Evolutionary conservation across 2,888 invertebrate genomes (phyloP).

Genomic region (Melieria crassipennis): DNA sequence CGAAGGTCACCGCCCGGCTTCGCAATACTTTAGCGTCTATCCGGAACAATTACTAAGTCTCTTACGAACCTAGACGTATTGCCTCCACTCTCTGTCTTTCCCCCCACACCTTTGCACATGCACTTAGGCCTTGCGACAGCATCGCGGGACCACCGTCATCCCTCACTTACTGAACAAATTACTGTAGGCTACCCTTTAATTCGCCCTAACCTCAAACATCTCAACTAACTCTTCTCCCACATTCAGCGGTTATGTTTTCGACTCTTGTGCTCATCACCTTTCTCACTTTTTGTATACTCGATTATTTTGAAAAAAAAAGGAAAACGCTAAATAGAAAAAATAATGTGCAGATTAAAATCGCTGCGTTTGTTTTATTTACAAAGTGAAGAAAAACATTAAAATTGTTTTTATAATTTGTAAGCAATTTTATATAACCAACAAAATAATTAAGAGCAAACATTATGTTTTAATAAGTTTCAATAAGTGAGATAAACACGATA

Average conservation of each 20-base stretch:
- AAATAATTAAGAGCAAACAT: constrained; percentile 17
- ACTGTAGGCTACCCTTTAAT: not conserved
- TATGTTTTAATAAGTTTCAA: constrained; percentile 11
- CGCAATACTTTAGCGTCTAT: no score
- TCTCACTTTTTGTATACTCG: constrained; percentile 4
- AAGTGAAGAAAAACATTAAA: constrained; percentile 4
- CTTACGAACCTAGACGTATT: no score
- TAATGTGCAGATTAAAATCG: constrained; percentile 20
- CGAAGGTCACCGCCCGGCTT: no score
- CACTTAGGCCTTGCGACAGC: no score
- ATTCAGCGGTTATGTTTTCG: no score
- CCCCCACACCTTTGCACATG: no score
- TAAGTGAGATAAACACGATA: constrained; percentile 6
- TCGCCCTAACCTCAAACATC: not conserved
- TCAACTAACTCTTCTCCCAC: not conserved
- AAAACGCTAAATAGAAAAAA: not conserved
- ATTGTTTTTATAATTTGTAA: constrained; percentile 32
- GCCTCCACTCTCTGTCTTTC: no score
- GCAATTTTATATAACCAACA: constrained; percentile 36
- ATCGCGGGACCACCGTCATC: no score
- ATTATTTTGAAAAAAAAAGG: not conserved
- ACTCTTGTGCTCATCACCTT: not conserved
- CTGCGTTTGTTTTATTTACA: constrained; percentile 32
- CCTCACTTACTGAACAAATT: not conserved
- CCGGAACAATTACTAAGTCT: no score